A percentile compares a stretch with the other conserved stretches of the same genome.
phyloP scores from a whole-genome alignment of 1,140 invertebrate species.

The Plodia interpunctella region DNA sequence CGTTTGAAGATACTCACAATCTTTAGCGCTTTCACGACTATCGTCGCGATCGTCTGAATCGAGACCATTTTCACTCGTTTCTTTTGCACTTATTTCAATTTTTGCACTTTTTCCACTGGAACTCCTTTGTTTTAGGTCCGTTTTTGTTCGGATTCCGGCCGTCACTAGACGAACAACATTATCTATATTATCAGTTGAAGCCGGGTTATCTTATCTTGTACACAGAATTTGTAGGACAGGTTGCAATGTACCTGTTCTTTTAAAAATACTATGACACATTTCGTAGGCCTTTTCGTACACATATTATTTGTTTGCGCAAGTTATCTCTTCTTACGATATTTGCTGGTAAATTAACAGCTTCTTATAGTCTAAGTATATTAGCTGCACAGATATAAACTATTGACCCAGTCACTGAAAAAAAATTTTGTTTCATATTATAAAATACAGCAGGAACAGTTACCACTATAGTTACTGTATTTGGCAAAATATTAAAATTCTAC shows the following conservation, averaged over 20 bases:
- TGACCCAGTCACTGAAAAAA: too few species aligned
- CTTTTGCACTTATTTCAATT: constrained; percentile 23
- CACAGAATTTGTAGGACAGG: constrained; percentile 66
- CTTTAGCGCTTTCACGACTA: constrained; percentile 87
- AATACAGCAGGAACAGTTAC: too few species aligned
- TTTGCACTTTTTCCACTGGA: constrained; percentile 22
- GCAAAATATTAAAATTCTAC: too few species aligned
- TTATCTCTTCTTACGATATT: not conserved
- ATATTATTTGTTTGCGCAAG: not conserved
- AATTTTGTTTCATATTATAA: too few species aligned
- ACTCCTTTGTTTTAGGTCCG: constrained; percentile 49
- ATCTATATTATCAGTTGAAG: constrained; percentile 4
- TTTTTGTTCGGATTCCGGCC: constrained; percentile 30
- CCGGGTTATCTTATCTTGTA: constrained; percentile 59
- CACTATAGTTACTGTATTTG: too few species aligned
- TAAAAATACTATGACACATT: constrained; percentile 7
- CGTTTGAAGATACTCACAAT: constrained; percentile 79
- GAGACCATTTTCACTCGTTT: constrained; percentile 81
- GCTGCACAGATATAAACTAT: too few species aligned
- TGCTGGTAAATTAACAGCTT: too few species aligned
- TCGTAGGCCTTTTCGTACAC: not conserved
- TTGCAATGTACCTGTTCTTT: constrained; percentile 28
- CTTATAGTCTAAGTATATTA: too few species aligned
- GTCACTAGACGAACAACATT: not conserved
- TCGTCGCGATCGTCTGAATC: constrained; percentile 84